Conservation (phyloP, 2,888 invertebrate species). For the Tipula lateralis region DNA sequence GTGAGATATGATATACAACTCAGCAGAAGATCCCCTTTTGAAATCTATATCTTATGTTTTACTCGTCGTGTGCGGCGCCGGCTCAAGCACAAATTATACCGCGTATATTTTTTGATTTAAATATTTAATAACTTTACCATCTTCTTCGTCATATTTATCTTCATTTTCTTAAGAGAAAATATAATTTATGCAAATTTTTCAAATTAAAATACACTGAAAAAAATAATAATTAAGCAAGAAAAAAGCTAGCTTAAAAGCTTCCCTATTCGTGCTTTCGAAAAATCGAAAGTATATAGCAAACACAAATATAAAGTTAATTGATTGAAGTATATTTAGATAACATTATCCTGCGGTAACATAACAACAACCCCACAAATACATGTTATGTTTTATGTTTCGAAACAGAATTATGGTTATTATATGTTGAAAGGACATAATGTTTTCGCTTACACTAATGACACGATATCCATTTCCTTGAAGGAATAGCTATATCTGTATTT, state of each 20-base stretch:
- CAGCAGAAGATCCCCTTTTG: neutral
- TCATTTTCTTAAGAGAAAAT: neutral
- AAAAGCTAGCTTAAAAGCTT: conserved; percentile 8
- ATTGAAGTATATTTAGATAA: neutral
- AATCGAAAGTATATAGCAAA: neutral
- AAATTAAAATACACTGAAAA: neutral
- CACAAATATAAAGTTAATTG: neutral
- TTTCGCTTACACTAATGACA: neutral
- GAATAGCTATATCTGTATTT: neutral
- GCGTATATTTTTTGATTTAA: neutral
- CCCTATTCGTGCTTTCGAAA: neutral
- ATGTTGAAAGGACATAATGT: neutral
- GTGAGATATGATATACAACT: neutral
- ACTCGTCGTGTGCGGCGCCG: neutral
- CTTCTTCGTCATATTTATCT: neutral
- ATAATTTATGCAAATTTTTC: conserved; percentile 14
- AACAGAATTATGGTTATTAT: neutral
- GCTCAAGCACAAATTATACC: neutral
- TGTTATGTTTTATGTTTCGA: neutral
- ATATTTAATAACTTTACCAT: neutral
- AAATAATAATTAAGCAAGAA: neutral
- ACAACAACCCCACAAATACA: neutral
- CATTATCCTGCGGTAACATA: neutral
- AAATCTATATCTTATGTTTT: neutral
- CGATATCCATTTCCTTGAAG: neutral